These are phyloP conservation scores for Camponotus vicinus DNA, from an alignment of 1,140 invertebrate genomes.

Conservation along the genomic window DNA sequence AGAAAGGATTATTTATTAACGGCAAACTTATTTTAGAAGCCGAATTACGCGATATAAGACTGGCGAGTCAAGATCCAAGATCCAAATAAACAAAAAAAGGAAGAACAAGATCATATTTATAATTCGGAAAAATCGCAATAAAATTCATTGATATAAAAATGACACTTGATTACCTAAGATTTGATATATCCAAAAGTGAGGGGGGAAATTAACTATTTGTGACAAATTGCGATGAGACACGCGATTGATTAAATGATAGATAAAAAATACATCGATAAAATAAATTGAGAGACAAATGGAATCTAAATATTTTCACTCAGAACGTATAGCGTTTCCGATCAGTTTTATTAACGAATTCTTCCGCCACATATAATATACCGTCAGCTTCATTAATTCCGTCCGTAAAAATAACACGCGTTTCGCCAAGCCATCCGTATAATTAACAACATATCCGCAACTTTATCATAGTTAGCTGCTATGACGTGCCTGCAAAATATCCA, in stretches of 20 bases:
- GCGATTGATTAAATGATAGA: not conserved
- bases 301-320: not conserved
- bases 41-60: constrained; percentile 47
- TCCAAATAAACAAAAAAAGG: constrained; percentile 9
- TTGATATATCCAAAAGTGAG: constrained; percentile 3
- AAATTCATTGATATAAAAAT: constrained; percentile 5
- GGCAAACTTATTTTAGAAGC: constrained; percentile 82
- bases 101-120: not conserved
- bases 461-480: constrained; percentile 46
- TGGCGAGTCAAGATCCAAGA: constrained; percentile 30
- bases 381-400: constrained; percentile 20
- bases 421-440: constrained; percentile 56
- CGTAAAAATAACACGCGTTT: constrained; percentile 31
- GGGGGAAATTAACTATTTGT: not conserved
- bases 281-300: not conserved
- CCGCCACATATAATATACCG: not conserved
- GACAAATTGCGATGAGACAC: not conserved
- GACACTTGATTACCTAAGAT: constrained; percentile 11
- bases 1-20: constrained; percentile 70
- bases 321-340: constrained; percentile 4
- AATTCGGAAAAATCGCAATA: not conserved
- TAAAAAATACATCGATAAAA: not conserved
- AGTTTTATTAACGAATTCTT: constrained; percentile 36
- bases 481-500: constrained; percentile 23
- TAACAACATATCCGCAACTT: constrained; percentile 62